Evolutionary conservation across 2,797 vertebrate species (phyloP).

Genomic region (Myripristis jacobus): DNA sequence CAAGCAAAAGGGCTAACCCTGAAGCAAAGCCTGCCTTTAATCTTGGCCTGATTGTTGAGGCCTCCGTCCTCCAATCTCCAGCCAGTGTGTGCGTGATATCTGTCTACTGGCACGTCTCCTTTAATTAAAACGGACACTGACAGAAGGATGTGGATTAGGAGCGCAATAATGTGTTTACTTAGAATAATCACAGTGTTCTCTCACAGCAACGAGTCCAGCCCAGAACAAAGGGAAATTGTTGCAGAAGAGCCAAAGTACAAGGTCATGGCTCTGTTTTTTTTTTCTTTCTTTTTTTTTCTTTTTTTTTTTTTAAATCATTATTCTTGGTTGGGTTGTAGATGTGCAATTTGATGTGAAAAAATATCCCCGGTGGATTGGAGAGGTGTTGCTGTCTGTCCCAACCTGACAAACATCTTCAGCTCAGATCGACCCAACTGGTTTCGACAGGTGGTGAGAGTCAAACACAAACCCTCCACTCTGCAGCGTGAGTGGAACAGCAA

Average conservation of each 20-base stretch:
- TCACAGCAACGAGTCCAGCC: conserved; percentile 86
- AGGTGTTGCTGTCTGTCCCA: conserved; percentile 74
- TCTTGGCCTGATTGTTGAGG: conserved; percentile 89
- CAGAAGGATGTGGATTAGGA: conserved; percentile 93
- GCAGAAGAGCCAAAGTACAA: conserved; percentile 87
- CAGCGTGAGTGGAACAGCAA: conserved; percentile 81
- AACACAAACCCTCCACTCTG: conserved; percentile 84
- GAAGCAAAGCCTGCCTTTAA: conserved; percentile 86
- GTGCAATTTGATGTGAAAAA: conserved; percentile 68
- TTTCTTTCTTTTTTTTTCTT: no score
- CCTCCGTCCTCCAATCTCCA: conserved; percentile 86
- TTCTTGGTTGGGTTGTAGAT: conserved; percentile 58
- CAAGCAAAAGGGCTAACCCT: conserved; percentile 75
- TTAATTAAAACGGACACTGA: conserved; percentile 96
- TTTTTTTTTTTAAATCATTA: no score
- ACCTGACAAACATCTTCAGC: conserved; percentile 42
- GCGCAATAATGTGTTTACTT: conserved; percentile 92
- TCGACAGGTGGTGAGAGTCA: conserved; percentile 88
- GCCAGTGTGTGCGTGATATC: conserved; percentile 85
- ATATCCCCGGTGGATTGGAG: conserved; percentile 77
- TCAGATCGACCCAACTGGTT: conserved; percentile 85
- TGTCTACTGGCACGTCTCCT: conserved; percentile 88
- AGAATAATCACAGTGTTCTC: conserved; percentile 91
- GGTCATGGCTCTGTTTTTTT: conserved; percentile 77
- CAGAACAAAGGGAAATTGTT: conserved; percentile 92